Evolutionary conservation across 2,113 vertebrate species (phyloP).

Genomic region (Symphodus melops): DNA sequence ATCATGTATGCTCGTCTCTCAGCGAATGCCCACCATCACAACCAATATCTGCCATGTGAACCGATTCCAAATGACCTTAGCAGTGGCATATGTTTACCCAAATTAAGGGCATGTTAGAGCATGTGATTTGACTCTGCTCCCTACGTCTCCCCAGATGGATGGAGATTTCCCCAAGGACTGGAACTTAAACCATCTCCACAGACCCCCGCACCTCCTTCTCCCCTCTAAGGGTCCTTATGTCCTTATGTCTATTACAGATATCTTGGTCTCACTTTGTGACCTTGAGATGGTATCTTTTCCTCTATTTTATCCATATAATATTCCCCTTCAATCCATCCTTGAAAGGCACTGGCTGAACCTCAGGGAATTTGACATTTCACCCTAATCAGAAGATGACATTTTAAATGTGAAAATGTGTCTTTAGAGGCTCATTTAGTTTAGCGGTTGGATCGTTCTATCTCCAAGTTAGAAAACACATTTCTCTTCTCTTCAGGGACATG

Average conservation of each 20-base stretch:
- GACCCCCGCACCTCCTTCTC: constrained; percentile 45
- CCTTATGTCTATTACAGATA: constrained; percentile 51
- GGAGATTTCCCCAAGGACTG: constrained; percentile 70
- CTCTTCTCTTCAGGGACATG: background rate
- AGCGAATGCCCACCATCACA: constrained; percentile 60
- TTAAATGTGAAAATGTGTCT: constrained; percentile 15
- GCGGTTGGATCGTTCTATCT: constrained; percentile 18
- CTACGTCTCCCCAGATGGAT: constrained; percentile 71
- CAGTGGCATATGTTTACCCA: constrained; percentile 72
- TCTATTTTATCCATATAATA: constrained; percentile 44
- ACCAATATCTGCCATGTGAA: constrained; percentile 53
- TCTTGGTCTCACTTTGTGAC: constrained; percentile 42
- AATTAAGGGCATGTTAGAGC: constrained; percentile 68
- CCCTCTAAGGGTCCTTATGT: constrained; percentile 51
- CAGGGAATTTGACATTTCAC: constrained; percentile 34
- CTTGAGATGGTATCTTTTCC: constrained; percentile 56
- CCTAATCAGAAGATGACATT: constrained; percentile 8
- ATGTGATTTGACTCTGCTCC: constrained; percentile 64
- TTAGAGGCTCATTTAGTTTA: constrained; percentile 8
- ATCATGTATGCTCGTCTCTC: constrained; percentile 43
- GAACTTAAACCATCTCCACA: constrained; percentile 60
- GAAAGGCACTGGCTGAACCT: constrained; percentile 21
- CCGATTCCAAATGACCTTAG: constrained; percentile 64
- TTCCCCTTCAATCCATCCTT: constrained; percentile 16
- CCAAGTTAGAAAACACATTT: constrained; percentile 9